Conservation (phyloP, 2,113 vertebrate species). For the Phalacrocorax aristotelis region DNA sequence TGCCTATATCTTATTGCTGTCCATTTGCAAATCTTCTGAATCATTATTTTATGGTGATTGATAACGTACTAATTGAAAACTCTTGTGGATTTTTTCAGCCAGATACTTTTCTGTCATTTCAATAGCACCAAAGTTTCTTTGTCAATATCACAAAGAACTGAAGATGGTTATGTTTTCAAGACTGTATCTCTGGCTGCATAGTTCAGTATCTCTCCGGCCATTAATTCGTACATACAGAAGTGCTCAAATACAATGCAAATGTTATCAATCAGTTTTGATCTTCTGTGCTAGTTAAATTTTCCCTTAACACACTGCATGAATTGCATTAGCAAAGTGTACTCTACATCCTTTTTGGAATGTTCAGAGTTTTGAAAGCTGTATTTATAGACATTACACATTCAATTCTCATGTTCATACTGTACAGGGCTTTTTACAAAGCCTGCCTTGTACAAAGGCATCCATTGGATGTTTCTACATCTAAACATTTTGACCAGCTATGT, state of each 20-base stretch:
- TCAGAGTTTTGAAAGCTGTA: neutral
- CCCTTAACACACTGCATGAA: neutral
- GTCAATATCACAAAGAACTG: neutral
- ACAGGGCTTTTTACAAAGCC: neutral
- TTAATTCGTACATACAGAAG: neutral
- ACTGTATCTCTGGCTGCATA: neutral
- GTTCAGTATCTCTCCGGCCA: neutral
- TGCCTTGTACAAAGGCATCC: neutral
- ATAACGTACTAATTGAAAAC: neutral
- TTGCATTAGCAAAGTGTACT: neutral
- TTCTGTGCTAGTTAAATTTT: neutral
- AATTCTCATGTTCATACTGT: neutral
- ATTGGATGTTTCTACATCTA: neutral
- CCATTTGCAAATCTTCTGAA: neutral
- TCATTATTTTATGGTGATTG: neutral
- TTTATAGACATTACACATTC: neutral
- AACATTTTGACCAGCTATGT: neutral
- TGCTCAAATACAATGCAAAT: neutral
- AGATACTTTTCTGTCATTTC: neutral
- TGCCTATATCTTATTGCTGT: neutral
- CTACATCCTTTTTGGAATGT: neutral
- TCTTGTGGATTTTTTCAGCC: neutral
- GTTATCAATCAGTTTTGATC: neutral
- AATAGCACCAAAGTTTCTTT: neutral
- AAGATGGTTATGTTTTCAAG: neutral